Evolutionary conservation across 35 echinoderm and acorn worm species (phyloP), one percentile per base, ranked within the genome.

Genomic region (Stichopus chloronotus): DNA sequence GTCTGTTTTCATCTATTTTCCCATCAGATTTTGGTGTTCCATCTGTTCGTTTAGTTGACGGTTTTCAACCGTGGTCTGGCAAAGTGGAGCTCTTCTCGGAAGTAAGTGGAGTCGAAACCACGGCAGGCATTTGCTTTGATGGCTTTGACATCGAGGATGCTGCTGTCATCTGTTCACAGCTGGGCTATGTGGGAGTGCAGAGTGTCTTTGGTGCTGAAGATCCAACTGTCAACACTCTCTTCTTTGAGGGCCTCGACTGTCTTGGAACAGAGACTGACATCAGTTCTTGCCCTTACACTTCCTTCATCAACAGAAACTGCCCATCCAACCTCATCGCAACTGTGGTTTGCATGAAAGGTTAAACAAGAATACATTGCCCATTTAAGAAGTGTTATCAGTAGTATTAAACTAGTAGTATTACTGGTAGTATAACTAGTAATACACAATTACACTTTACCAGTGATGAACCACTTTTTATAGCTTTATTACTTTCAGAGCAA

Each of bases 271-370:
- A 83, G n/a, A 12, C 6, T 2, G 55, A 56, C 22, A 83, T 83
- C 0, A 56, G 12, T 5, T 7, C 52, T 5, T 83, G 80, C 52
- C 9, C 9, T 4, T 13, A 56, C 5, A 13, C 9, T 11, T 9
- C 43, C 53, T 83, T 83, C 10, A 19, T 53, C 80, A 83, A 83
- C 9, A 55, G 53, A 13, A 83, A 83, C 80, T 83, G 80, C 55
- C 43, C 10, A 6, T 53, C 52, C 5, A 17, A n/a, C 17, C 11
- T 55, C 43, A 52, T 83, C 6, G 80, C 80, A 55, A 56, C 17
- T 83, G 80, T 83, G 43, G 53, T 83, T 83, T 83, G 80, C 52
- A 83, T 83, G 8, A 52, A 52, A 83, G 80, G 80, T 83, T 65
- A 16, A 19, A 14, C 61, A 65, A 19, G 19, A 65, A 65, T 3